Conservation (phyloP, 2,113 vertebrate genomes). For the Strix aluco region DNA sequence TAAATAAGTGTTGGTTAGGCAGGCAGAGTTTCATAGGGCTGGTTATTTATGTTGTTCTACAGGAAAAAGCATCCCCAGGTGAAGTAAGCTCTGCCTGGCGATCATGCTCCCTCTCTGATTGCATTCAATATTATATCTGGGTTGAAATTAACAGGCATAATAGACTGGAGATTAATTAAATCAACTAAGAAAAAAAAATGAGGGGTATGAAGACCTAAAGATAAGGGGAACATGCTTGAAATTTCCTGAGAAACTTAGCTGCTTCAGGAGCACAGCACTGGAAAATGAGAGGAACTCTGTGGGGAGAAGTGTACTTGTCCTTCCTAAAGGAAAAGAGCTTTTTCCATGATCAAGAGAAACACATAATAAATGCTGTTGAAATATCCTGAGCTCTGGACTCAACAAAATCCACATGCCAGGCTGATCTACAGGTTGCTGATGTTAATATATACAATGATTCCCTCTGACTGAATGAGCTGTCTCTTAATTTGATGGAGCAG, state of each 20-base stretch:
- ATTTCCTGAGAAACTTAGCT: not conserved
- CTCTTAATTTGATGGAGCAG: not conserved
- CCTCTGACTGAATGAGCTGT: not conserved
- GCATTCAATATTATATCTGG: not conserved
- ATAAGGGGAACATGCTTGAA: not conserved
- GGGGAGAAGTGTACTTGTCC: rapidly evolving
- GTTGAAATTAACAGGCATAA: not conserved
- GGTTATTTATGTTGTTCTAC: not conserved
- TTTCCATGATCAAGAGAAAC: not conserved
- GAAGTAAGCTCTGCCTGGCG: not conserved
- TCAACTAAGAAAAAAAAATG: not conserved
- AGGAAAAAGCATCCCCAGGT: not conserved
- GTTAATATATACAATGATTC: rapidly evolving
- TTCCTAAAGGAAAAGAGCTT: not conserved
- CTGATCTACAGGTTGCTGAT: not conserved
- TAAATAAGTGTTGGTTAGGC: not conserved
- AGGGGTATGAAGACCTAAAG: not conserved
- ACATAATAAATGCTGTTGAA: not conserved
- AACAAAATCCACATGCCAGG: not conserved
- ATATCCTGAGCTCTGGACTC: not conserved
- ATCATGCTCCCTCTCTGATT: not conserved
- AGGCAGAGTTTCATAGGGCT: not conserved
- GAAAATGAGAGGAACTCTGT: not conserved
- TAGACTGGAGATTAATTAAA: not conserved
- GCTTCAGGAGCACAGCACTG: not conserved